Conservation (phyloP, 2,888 invertebrate genomes). For the Lasioglossum vierecki region DNA sequence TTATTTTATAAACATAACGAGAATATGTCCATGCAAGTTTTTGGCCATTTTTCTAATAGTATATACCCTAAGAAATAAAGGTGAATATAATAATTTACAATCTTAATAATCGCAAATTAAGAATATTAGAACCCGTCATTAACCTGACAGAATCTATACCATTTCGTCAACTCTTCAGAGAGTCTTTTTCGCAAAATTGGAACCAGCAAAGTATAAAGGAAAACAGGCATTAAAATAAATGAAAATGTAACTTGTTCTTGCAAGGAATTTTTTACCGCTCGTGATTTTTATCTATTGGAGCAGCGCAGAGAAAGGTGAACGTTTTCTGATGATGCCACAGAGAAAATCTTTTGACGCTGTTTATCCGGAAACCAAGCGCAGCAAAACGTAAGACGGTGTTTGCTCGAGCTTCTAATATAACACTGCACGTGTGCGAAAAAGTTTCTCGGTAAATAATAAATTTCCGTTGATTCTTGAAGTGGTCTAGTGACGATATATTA, state of each 20-base stretch:
- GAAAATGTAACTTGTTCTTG: not conserved
- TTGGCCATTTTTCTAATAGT: too few species aligned
- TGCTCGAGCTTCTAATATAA: not conserved
- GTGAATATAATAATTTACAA: too few species aligned
- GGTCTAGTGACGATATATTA: not conserved
- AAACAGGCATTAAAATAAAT: not conserved
- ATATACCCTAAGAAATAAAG: too few species aligned
- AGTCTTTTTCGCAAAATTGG: too few species aligned
- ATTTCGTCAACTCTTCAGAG: too few species aligned
- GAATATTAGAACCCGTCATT: too few species aligned
- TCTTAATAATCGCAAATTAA: too few species aligned
- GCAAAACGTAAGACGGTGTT: not conserved
- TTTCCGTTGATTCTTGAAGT: not conserved
- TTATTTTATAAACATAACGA: too few species aligned
- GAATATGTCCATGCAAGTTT: too few species aligned
- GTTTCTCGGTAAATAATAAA: not conserved
- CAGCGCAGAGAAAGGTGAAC: not conserved
- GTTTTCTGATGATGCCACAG: not conserved
- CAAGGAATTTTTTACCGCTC: not conserved
- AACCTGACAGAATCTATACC: too few species aligned
- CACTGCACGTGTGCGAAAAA: not conserved
- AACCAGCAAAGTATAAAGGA: too few species aligned
- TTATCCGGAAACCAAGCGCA: not conserved
- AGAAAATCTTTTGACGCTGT: not conserved
- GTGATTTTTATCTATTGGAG: not conserved